Evolutionary conservation across 2,888 invertebrate species (phyloP), one percentile per base, ranked within the genome.

Genomic region (Dinocampus coccinellae): DNA sequence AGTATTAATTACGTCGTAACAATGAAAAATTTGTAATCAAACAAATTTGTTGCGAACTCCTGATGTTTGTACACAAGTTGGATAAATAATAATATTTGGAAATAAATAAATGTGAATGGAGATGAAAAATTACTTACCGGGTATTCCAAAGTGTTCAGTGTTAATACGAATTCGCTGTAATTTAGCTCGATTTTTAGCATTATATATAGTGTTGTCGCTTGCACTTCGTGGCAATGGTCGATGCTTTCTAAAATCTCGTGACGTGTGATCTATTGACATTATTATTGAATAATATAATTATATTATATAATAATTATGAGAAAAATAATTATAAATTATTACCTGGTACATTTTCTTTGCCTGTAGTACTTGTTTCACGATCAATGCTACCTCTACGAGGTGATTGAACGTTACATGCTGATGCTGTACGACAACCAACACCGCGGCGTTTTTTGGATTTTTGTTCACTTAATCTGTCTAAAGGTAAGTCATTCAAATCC

Each of bases 401-500:
- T 3, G 87, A 86, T 62, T 87, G 86, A n/a, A 87, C 87, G 62
- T 84, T 84, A 69, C 86, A 85, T 0, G 86, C 84, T 0, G 87
- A 87, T 13, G 85, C 85, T 0, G 87, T 85, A 13, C 87, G 84
- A 72, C 82, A 81, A 4, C 87, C 87, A 6, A 85, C 82, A 4
- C 90, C 89, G 52, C 92, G 89, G 16, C 91, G 89, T 73, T 91
- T 91, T 85, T 94, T 95, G 26, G 92, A 91, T 82, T 95, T 95
- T 81, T 93, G 93, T 82, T 95, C 95, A 57, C 92, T 93, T 60
- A 95, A 88, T 39, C 95, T 90, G 81, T 95, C 95, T 74, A 95
- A 85, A 2, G 94, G 95, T 65, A 95, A 88, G 88, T 97, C 97
- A 62, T 94, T 93, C 77, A 99, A 89, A 89, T 99, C 98, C 76